These are phyloP conservation scores for Tholera decimalis DNA, from an alignment of 2,888 invertebrate genomes.

Conservation along the genomic window DNA sequence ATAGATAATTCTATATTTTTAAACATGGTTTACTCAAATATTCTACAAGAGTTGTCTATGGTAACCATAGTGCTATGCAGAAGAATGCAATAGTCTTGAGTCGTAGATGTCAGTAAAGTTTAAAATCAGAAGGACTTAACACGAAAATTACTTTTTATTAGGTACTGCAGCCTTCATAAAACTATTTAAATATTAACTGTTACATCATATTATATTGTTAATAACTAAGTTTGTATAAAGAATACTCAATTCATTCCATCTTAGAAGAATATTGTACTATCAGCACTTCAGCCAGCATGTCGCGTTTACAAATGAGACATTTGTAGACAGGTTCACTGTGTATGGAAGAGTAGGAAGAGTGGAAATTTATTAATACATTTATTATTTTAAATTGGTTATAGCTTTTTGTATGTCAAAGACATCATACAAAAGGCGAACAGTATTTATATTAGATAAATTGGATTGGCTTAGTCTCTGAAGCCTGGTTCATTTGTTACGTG, in stretches of 20 bases:
- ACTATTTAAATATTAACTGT: constrained; percentile 52
- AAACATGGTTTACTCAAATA: neutral
- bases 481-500: neutral
- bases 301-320: constrained; percentile 29
- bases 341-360: neutral
- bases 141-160: neutral
- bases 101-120: neutral
- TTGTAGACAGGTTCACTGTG: constrained; percentile 25
- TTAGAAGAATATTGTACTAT: constrained; percentile 31
- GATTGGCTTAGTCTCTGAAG: neutral
- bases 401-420: neutral
- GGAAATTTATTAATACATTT: constrained; percentile 29
- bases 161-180: constrained; percentile 44
- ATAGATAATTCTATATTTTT: constrained; percentile 3
- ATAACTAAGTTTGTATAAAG: constrained; percentile 62
- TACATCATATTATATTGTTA: constrained; percentile 47
- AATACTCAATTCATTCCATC: constrained; percentile 73
- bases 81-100: neutral
- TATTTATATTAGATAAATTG: neutral
- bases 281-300: constrained; percentile 10
- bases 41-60: neutral
- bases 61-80: neutral
- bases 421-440: neutral
- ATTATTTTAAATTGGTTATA: constrained; percentile 17
- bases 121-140: constrained; percentile 8